Evolutionary conservation across 2,113 vertebrate species (phyloP), one percentile per base, ranked within the genome.

Genomic region (Ranitomeya variabilis): DNA sequence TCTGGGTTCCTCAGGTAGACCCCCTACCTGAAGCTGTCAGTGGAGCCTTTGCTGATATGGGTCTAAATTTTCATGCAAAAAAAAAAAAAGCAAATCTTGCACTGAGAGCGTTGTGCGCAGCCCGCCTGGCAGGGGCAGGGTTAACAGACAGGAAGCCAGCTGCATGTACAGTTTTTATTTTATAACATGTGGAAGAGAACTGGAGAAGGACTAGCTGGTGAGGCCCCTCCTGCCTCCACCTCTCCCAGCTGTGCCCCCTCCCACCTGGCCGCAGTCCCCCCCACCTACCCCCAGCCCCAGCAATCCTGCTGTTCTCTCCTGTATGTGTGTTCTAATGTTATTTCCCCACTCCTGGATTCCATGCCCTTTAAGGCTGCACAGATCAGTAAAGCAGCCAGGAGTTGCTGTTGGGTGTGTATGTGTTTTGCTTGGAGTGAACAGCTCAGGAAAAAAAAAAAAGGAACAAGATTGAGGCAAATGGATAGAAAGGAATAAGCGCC

Each of bases 341-440:
- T 74, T 62, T 37, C 62, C 77, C 66, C 45, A 51, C 86, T 83
- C 80, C 69, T 76, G 87, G 87, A 88, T 88, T 88, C 87, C 87
- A 88, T 74, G 87, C 87, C 66, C 66, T 88, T 64, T 88, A 88
- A 88, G 87, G 87, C 87, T 88, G 69, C 80, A 62, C 54, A 64
- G 14, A 83, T 71, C 80, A 57, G 62, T 79, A 23, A 78, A 64
- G 55, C 79, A 74, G 86, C 86, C 80, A 67, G 86, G 80, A 88
- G 80, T 83, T 71, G 79, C 73, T 82, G 86, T 82, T 88, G 86
- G 86, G 86, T 88, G 86, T 88, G 86, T 88, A 62, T 82, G 79
- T 88, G 79, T 88, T 88, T 88, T 82, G 78, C 80, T 88, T 88
- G 87, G 87, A 77, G 87, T 83, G 80, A 59, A n/a, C 67, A 52